These are phyloP conservation scores for Bufo gargarizans DNA, from an alignment of 2,113 vertebrate genomes.

Conservation along the genomic window DNA sequence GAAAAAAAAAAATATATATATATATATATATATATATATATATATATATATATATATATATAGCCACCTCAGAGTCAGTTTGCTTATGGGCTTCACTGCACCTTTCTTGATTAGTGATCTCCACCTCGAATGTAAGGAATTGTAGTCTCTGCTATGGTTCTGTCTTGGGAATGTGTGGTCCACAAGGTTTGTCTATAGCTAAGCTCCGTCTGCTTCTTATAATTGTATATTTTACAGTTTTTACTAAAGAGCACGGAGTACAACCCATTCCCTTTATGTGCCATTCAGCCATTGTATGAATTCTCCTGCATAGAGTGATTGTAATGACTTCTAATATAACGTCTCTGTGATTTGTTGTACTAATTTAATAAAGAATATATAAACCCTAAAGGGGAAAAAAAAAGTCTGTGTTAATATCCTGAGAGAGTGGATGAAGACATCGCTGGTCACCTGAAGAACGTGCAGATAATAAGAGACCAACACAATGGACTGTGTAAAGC, in stretches of 20 bases:
- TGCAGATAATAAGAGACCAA: too few relatives aligned
- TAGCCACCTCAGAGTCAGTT: background rate
- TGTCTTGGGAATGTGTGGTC: background rate
- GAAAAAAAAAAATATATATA: too few relatives aligned
- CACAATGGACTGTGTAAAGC: too few relatives aligned
- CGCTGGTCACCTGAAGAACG: too few relatives aligned
- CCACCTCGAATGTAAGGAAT: background rate
- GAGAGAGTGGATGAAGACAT: background rate
- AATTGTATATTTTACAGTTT: too few relatives aligned
- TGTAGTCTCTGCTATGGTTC: background rate
- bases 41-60: too few relatives aligned
- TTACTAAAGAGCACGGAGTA: too few relatives aligned
- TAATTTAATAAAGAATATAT: conserved; percentile 29
- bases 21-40: too few relatives aligned
- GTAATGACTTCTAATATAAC: conserved; percentile 7
- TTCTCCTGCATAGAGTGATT: background rate
- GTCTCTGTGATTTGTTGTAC: background rate
- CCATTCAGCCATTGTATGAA: background rate
- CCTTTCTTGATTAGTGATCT: background rate
- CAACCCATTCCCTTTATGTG: too few relatives aligned
- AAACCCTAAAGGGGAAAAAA: background rate
- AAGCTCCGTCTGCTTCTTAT: background rate
- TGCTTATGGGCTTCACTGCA: background rate
- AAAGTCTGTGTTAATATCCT: background rate
- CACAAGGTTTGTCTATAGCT: background rate